Base-by-base conservation (phyloP, 1,140 invertebrate species). In the Pararge aegeria region DNA sequence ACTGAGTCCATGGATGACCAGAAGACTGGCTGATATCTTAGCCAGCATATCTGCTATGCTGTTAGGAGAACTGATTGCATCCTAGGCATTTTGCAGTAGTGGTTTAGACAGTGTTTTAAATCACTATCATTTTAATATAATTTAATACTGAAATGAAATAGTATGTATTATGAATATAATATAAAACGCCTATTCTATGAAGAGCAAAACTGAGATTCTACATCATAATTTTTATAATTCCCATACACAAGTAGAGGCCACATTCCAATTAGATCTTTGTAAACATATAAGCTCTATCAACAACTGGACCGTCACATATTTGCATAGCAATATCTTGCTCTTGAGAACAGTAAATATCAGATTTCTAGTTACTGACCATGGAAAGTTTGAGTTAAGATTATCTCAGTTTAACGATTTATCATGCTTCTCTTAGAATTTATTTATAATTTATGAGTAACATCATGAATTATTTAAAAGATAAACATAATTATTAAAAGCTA, bases 221-320 rank as follows among this genome's bases (percentile, higher is more conserved):
- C 10, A 46, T 29, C 46, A 21, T 34, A 40, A 24, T 42, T 37
- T 46, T 59, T 30, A 54, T 56, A 30, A 40, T 13, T 16, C 21
- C 15, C 52, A 20, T 50, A 57, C 40, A 49, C 60, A 68, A 55
- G 67, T 60, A 53, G 34, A 48, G 59, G 70, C 65, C 56, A 66
- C 77, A 86, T 83, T 86, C 80, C 78, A 60, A 78, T 83, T 55
- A 64, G 64, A 76, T 79, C 73, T 75, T 75, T 64, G 78, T 78
- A 85, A 85, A 86, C 73, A 83, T 69, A 68, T 67, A 74, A 64
- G 64, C 75, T 75, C 65, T 70, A 74, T 84, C 79, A 85, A 85
- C 76, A 85, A 82, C 77, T 87, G 77, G 77, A 81, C 80, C 60
- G 61, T 55, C 53, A 53, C 51, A 52, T 85, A 77, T 87, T 84